These are phyloP conservation scores for Sebastes matsubarae DNA, from an alignment of 2,797 vertebrate genomes.

Conservation along the genomic window DNA sequence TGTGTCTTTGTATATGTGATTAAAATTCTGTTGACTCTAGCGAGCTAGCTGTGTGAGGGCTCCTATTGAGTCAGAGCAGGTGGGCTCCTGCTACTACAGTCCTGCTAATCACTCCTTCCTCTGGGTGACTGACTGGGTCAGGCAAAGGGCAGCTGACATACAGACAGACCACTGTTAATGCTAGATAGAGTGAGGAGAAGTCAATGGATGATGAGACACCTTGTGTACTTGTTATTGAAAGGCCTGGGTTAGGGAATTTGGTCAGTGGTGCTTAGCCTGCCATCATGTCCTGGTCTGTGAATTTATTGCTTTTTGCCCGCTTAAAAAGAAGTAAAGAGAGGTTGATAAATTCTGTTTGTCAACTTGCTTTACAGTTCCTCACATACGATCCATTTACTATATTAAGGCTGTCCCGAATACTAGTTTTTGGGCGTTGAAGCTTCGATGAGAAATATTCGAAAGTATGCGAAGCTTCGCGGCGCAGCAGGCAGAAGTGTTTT, in stretches of 20 bases:
- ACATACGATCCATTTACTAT: background rate
- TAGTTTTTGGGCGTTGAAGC: too few species aligned
- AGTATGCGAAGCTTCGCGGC: too few species aligned
- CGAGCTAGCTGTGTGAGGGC: conserved; percentile 74
- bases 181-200: conserved; percentile 42
- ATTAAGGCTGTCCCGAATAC: too few species aligned
- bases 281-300: background rate
- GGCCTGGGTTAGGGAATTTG: background rate
- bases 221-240: conserved; percentile 34
- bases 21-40: conserved; percentile 78
- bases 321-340: background rate
- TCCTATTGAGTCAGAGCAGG: conserved; percentile 80
- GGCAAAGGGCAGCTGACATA: conserved; percentile 76
- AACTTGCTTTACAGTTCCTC: background rate
- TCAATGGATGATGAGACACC: conserved; percentile 43
- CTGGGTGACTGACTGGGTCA: conserved; percentile 77
- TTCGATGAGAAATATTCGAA: too few species aligned
- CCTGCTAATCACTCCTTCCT: conserved; percentile 79
- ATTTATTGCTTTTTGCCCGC: background rate
- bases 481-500: too few species aligned
- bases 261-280: background rate
- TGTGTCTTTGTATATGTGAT: conserved; percentile 76
- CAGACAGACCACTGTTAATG: conserved; percentile 76
- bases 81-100: conserved; percentile 85
- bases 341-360: background rate